Evolutionary conservation across 2,113 vertebrate species (phyloP).

Genomic region (Haemorhous mexicanus): DNA sequence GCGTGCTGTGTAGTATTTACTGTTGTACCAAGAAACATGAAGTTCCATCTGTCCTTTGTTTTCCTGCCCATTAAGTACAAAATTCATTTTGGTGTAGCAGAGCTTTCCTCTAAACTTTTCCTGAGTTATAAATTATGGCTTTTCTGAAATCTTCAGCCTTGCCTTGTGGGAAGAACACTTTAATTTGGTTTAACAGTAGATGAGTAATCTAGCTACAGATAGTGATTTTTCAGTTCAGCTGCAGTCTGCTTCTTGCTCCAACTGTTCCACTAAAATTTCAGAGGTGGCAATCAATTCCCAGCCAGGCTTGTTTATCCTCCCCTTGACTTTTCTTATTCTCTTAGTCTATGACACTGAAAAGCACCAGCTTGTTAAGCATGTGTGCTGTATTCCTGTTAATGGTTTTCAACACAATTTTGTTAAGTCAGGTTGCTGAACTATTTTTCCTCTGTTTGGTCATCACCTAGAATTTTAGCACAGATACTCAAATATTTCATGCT

Average conservation of each 20-base stretch:
- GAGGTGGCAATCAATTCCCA: constrained; percentile 19
- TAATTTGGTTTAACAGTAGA: constrained; percentile 55
- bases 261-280: constrained; percentile 55
- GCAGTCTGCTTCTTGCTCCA: constrained; percentile 40
- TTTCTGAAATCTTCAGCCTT: constrained; percentile 33
- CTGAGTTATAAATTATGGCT: background rate
- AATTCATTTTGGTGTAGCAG: background rate
- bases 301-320: background rate
- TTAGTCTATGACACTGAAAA: background rate
- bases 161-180: constrained; percentile 48
- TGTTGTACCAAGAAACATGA: background rate
- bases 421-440: background rate
- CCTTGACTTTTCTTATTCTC: constrained; percentile 14
- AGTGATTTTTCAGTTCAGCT: constrained; percentile 47
- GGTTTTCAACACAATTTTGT: background rate
- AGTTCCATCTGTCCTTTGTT: constrained; percentile 34
- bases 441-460: background rate
- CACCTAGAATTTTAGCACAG: background rate
- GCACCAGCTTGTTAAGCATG: background rate
- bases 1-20: background rate
- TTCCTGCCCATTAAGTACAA: constrained; percentile 33
- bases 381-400: background rate
- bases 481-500: background rate
- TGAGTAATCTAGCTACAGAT: constrained; percentile 47
- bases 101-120: background rate